Percentiles rank a stretch among this genome's conserved stretches.
These are phyloP conservation scores for Globodera rostochiensis DNA, from an alignment of 1,140 invertebrate species.

Conservation along the genomic window DNA sequence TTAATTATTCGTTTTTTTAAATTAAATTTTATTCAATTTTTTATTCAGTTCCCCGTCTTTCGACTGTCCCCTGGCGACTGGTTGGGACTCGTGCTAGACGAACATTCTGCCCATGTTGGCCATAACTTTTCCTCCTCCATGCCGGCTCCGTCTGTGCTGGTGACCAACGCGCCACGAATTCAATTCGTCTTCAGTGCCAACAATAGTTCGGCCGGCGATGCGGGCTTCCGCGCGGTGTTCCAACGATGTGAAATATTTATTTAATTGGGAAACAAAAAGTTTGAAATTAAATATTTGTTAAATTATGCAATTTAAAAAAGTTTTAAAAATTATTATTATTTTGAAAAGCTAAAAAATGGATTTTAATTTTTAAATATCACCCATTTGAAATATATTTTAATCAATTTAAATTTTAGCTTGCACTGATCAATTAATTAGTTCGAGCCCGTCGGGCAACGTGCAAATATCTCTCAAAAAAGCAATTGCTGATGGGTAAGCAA, in stretches of 20 bases:
- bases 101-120: background rate
- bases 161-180: background rate
- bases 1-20: no score
- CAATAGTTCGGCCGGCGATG: background rate
- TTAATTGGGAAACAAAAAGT: no score
- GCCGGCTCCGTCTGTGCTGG: background rate
- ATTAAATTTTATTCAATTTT: background rate
- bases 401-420: background rate
- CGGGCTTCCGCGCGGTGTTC: background rate
- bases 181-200: slow-evolving; percentile 4
- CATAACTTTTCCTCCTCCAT: background rate
- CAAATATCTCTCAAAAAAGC: background rate
- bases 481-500: background rate
- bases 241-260: background rate
- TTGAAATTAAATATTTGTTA: background rate
- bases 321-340: background rate
- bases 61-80: background rate
- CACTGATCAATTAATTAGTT: background rate
- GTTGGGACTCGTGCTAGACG: background rate
- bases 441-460: background rate
- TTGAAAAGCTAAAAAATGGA: no score
- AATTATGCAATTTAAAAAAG: background rate
- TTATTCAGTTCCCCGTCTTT: background rate
- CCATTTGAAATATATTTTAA: no score
- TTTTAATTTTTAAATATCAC: no score